phyloP scores from a whole-genome alignment of 2,113 vertebrate species.

The Brienomyrus brachyistius region DNA sequence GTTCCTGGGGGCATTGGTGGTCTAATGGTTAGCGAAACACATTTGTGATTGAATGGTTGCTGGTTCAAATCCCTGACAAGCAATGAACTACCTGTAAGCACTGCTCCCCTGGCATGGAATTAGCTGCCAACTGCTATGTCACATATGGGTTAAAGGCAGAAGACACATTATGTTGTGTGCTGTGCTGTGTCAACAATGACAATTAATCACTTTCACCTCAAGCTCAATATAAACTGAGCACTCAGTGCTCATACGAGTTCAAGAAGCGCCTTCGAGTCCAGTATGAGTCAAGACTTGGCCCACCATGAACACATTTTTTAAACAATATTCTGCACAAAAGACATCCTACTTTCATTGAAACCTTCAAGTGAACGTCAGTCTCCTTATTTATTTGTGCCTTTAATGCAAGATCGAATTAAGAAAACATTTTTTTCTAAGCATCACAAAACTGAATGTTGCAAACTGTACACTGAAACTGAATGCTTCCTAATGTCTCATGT shows the following conservation, averaged over 20 bases:
- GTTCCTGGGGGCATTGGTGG: no score
- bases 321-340: neutral
- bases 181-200: neutral
- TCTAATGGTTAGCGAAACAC: no score
- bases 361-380: neutral
- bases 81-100: neutral
- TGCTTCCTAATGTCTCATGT: neutral
- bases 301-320: neutral
- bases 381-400: conserved; percentile 1
- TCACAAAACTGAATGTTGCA: neutral
- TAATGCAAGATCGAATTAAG: neutral
- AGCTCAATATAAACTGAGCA: neutral
- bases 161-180: neutral
- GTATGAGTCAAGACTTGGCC: neutral
- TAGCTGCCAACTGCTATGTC: neutral
- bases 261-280: neutral
- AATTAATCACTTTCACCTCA: neutral
- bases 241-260: neutral
- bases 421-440: neutral
- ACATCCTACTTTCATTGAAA: neutral
- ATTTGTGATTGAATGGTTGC: neutral
- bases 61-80: neutral
- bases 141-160: neutral
- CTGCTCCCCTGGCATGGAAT: neutral
- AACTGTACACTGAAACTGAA: neutral